phyloP scores from a whole-genome alignment of 92 coral and sea anemone species.

The Phymanthus crucifer region DNA sequence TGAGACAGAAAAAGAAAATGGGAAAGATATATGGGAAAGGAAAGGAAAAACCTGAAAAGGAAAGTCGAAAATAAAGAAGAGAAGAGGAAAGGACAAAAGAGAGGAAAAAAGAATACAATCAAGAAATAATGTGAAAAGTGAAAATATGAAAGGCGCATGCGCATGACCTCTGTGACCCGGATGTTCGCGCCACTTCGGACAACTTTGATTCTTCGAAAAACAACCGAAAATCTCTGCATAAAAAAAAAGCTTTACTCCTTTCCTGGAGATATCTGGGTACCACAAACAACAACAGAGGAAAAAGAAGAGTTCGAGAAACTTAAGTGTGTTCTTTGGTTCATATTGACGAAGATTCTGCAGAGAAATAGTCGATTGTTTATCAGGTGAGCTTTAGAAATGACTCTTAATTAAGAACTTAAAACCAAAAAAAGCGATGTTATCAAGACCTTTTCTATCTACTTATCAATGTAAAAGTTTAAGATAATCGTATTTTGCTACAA shows the following conservation, averaged over 20 bases:
- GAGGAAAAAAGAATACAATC: no score
- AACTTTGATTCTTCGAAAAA: neutral
- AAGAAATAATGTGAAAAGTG: no score
- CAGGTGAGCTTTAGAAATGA: neutral
- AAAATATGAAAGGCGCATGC: neutral
- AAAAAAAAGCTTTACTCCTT: neutral
- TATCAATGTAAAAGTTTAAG: no score
- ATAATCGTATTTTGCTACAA: no score
- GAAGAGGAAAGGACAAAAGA: no score
- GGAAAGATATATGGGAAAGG: no score
- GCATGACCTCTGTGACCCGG: neutral
- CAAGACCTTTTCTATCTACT: no score
- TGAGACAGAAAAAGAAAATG: no score
- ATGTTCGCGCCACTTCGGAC: neutral
- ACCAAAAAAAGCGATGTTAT: no score
- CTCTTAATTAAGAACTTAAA: neutral
- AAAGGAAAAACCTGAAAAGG: no score
- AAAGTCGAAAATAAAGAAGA: no score
- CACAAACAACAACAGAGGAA: neutral
- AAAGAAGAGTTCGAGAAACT: neutral
- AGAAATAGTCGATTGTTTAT: no score
- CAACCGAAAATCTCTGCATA: neutral
- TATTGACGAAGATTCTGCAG: neutral
- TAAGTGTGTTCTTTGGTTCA: neutral
- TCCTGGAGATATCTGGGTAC: neutral